phyloP scores from a whole-genome alignment of 1,140 invertebrate species.

The Drosophila serrata region DNA sequence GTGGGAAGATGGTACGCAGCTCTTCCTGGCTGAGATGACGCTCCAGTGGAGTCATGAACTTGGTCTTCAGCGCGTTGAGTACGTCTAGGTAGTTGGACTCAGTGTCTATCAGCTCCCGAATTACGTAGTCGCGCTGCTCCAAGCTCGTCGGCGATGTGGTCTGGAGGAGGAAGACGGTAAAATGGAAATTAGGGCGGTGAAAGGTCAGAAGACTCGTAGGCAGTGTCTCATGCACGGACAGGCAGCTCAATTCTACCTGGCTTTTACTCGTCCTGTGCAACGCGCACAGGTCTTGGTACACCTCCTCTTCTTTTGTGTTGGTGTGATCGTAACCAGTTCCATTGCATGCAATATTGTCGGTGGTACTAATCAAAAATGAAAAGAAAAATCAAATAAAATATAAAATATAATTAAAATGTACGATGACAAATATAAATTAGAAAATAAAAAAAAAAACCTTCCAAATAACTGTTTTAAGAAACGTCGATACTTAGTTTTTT shows the following conservation, averaged over 20 bases:
- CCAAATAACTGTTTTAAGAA: neutral
- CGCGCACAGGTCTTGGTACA: conserved; percentile 85
- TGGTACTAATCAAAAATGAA: conserved; percentile 73
- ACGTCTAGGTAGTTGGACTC: conserved; percentile 99
- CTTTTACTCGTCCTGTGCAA: conserved; percentile 84
- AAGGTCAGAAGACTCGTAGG: conserved; percentile 2
- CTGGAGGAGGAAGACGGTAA: conserved; percentile 55
- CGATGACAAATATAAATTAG: conserved; percentile 4
- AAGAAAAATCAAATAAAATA: conserved; percentile 25
- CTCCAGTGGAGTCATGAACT: conserved; percentile 93
- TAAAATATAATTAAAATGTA: conserved; percentile 13
- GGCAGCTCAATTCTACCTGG: conserved; percentile 78
- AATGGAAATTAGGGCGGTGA: conserved; percentile 23
- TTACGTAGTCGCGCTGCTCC: conserved; percentile 97
- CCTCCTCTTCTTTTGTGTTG: conserved; percentile 85
- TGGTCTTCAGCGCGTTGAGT: conserved; percentile 93
- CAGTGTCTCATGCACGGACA: conserved; percentile 48
- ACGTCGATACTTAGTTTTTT: too few relatives aligned
- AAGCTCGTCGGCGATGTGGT: conserved; percentile 88
- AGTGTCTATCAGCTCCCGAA: conserved; percentile 97
- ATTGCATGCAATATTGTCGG: conserved; percentile 84
- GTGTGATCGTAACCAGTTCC: conserved; percentile 84
- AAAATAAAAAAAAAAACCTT: conserved; percentile 25
- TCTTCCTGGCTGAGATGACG: conserved; percentile 91
- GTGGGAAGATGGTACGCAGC: conserved; percentile 92